Conservation (phyloP, 2,797 vertebrate species). For the Heliangelus exortis region DNA sequence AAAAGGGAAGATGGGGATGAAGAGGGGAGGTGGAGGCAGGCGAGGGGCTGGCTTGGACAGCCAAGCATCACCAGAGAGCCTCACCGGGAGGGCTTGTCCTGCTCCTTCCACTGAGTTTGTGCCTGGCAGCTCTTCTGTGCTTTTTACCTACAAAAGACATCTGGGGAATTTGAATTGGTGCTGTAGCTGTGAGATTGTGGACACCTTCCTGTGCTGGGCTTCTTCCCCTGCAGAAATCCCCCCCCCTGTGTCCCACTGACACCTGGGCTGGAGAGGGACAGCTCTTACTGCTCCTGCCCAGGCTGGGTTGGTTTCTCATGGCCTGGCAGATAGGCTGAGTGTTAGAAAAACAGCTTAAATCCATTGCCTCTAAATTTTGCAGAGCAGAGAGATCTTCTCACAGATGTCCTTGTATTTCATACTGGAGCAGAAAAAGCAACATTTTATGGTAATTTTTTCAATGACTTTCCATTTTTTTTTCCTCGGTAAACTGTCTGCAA, state of each 20-base stretch:
- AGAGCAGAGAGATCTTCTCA: background rate
- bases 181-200: accelerated
- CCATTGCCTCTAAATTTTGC: background rate
- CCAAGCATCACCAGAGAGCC: background rate
- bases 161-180: accelerated
- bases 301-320: background rate
- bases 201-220: background rate
- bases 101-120: background rate
- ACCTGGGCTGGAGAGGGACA: accelerated
- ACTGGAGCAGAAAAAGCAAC: slow-evolving; percentile 11
- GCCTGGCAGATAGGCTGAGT: background rate
- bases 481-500: slow-evolving; percentile 57
- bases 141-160: background rate
- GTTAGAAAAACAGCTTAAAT: background rate
- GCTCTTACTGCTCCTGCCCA: accelerated
- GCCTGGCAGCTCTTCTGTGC: background rate
- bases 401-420: background rate
- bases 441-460: slow-evolving; percentile 45
- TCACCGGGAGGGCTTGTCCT: background rate
- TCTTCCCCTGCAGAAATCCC: background rate
- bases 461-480: slow-evolving; percentile 40
- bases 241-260: accelerated
- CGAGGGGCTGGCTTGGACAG: accelerated
- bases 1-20: background rate
- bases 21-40: background rate